These are phyloP conservation scores for Oligia fasciuncula DNA, from an alignment of 2,888 invertebrate species.

Conservation along the genomic window DNA sequence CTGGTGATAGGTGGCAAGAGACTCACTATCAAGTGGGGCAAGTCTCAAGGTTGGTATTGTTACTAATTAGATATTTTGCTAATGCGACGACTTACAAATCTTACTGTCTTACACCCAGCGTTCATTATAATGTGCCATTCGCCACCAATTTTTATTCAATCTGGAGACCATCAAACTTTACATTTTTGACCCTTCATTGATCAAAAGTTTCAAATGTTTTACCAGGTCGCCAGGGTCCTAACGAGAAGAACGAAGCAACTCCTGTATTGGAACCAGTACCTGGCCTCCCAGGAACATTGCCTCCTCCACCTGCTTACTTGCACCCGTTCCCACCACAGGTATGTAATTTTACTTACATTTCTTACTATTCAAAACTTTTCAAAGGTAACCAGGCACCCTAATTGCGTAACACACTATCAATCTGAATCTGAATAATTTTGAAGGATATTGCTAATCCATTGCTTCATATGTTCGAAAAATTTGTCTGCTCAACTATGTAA, in stretches of 20 bases:
- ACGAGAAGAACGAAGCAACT: conserved; percentile 80
- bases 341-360: conserved; percentile 22
- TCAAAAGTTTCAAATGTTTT: conserved; percentile 4
- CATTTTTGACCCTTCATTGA: neutral
- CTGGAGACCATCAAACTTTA: neutral
- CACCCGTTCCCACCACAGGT: conserved; percentile 88
- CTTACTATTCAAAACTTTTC: neutral
- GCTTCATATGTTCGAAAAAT: no score
- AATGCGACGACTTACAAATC: neutral
- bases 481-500: no score
- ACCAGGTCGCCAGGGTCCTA: conserved; percentile 85
- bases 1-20: conserved; percentile 95
- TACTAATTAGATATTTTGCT: neutral
- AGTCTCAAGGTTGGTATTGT: conserved; percentile 93
- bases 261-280: conserved; percentile 89
- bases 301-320: conserved; percentile 89
- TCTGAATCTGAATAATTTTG: no score
- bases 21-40: conserved; percentile 99
- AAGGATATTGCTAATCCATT: no score
- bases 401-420: no score
- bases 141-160: no score
- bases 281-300: conserved; percentile 90
- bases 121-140: neutral
- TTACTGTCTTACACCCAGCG: neutral
- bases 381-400: neutral